Evolutionary conservation across 2,888 invertebrate genomes (phyloP), one percentile per base, ranked within the genome.

Genomic region (Malachius bipustulatus): DNA sequence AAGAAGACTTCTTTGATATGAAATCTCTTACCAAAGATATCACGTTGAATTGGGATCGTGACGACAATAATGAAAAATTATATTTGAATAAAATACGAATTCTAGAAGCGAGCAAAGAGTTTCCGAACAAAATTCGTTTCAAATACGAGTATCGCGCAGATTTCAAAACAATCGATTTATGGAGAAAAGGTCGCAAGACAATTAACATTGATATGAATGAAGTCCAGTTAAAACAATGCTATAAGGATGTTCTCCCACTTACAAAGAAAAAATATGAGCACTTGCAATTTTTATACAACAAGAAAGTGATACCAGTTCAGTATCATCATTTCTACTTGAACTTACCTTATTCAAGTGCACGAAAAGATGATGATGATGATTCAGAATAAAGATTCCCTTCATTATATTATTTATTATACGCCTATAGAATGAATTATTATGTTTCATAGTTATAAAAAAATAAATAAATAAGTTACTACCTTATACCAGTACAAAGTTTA

Each of bases 1-100:
- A 40, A 28, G 32, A 27, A n/a, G 29, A 39, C 14, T 29, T 40
- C 27, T 40, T 35, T 26, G 13, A 35, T 35, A 35, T 38, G 27
- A 32, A 38, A 35, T 16, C 14, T 15, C 31, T 31, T 31, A 12
- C 14, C 12, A n/a, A 16, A 10, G 16, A 31, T 16, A 16, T 16
- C 14, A 31, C 31, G 10, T 8, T 31, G 11, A 31, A 31, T 31
- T 16, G 31, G 31, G 31, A 31, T 16, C 14, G 9, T 14, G 31
- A 31, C 16, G 31, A 31, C 15, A 31, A 31, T 6, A 31, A 31
- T 31, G 16, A 31, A 15, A 24, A 24, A 24, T 24, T 24, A n/a
- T n/a, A n/a, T n/a, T n/a, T n/a, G n/a, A n/a, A n/a, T n/a, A n/a
- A n/a, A n/a, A n/a, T n/a, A 24, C 6, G 24, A 24, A 24, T 31